phyloP scores from a whole-genome alignment of 2,888 invertebrate genomes.

The Rhodophaea formosa region DNA sequence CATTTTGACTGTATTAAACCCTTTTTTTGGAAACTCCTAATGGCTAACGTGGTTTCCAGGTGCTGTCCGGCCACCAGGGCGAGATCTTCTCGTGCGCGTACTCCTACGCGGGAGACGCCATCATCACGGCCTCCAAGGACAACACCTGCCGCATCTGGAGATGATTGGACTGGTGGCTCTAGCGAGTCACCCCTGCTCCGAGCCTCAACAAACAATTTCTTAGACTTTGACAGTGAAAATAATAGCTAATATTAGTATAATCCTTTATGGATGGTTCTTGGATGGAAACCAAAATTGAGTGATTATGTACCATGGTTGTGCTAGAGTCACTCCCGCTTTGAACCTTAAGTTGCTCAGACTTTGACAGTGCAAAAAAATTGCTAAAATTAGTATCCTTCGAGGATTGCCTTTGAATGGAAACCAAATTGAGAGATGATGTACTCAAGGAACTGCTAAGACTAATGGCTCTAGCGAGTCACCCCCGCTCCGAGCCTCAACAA shows the following conservation, averaged over 20 bases:
- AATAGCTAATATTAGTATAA: neutral
- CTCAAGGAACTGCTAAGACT: constrained; percentile 54
- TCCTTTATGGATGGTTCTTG: too few species aligned
- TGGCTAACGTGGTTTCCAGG: constrained; percentile 55
- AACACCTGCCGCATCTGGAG: constrained; percentile 91
- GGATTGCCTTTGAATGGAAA: too few species aligned
- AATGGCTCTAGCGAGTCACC: constrained; percentile 71
- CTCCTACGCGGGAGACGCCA: constrained; percentile 88
- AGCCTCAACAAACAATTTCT: neutral
- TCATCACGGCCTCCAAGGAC: constrained; percentile 91
- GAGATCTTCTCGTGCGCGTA: constrained; percentile 92
- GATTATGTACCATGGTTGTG: too few species aligned
- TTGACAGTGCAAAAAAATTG: neutral
- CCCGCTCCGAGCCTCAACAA: constrained; percentile 13
- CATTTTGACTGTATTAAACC: too few species aligned
- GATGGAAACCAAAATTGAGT: too few species aligned
- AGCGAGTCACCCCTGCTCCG: constrained; percentile 26
- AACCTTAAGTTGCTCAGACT: neutral
- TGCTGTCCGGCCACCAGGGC: constrained; percentile 87
- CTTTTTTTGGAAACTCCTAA: neutral
- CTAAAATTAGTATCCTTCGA: neutral
- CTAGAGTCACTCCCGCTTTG: too few species aligned
- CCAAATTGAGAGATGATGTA: constrained; percentile 87
- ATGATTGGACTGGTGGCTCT: constrained; percentile 86
- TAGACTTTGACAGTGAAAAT: constrained; percentile 1